Percentiles rank a stretch among this genome's conserved stretches.
Evolutionary conservation across 92 coral and sea anemone species (phyloP).

Genomic region (Micromussa lordhowensis): DNA sequence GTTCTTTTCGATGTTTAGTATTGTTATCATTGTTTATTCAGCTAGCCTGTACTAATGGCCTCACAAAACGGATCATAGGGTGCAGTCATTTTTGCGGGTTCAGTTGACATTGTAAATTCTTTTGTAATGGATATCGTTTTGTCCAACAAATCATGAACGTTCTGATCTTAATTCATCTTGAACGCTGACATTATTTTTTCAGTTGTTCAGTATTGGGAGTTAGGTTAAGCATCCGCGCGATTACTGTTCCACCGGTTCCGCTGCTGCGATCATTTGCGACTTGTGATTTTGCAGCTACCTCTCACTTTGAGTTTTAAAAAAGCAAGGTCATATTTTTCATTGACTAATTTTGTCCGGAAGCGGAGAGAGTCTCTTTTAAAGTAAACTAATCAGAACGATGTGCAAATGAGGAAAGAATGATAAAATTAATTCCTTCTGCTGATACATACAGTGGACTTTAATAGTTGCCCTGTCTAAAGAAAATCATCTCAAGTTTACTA

Average conservation of each 20-base stretch:
- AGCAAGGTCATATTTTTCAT: neutral
- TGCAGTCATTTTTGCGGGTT: neutral
- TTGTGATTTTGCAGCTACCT: neutral
- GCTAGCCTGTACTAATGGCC: slow-evolving; percentile 23
- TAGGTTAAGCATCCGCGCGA: neutral
- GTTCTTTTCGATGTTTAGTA: neutral
- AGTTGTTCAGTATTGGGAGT: neutral
- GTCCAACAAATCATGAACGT: neutral
- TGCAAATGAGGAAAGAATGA: neutral
- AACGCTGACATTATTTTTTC: slow-evolving; percentile 4
- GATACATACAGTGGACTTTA: too few relatives aligned
- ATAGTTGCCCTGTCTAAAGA: neutral
- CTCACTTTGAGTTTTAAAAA: neutral
- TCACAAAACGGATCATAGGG: neutral
- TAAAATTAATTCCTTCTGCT: neutral
- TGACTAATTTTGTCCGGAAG: neutral
- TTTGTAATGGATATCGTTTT: slow-evolving; percentile 16
- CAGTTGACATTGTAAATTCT: neutral
- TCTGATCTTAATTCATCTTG: neutral
- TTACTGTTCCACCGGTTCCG: neutral
- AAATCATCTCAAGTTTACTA: neutral
- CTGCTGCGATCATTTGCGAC: neutral
- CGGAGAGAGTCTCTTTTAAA: neutral
- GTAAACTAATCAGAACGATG: neutral
- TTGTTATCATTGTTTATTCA: slow-evolving; percentile 36